A percentile compares a stretch with the other conserved stretches of the same genome.
These are phyloP conservation scores for Xiphorhynchus erythropygius DNA, from an alignment of 2,797 vertebrate species.

Conservation along the genomic window DNA sequence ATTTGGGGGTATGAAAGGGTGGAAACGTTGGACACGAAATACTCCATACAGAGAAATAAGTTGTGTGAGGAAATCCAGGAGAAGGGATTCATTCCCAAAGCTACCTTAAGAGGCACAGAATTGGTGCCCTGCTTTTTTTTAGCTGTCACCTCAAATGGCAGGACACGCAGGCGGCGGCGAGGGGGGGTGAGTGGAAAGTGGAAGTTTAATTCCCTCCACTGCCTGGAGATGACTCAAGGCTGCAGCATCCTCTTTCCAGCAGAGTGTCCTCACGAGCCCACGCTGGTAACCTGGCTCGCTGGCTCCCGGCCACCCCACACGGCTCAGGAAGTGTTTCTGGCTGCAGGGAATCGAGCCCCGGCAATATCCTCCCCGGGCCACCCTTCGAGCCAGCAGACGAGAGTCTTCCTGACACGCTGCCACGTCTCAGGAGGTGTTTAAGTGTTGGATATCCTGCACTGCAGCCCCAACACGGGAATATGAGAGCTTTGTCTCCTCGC, in stretches of 20 bases:
- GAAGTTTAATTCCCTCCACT: background rate
- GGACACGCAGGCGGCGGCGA: background rate
- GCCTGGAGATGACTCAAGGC: background rate
- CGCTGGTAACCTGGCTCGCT: background rate
- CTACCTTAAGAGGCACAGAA: background rate
- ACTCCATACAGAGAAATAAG: background rate
- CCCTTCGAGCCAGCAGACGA: background rate
- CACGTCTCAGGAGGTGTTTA: background rate
- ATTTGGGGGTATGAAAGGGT: background rate
- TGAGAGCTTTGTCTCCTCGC: background rate
- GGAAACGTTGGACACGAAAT: background rate
- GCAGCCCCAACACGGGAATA: background rate
- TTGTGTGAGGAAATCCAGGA: background rate
- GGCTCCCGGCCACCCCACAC: background rate
- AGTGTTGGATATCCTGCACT: background rate
- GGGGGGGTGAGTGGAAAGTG: background rate
- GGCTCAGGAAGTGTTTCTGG: rapidly evolving
- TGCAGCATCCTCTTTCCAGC: conserved; percentile 24
- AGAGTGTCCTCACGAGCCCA: background rate
- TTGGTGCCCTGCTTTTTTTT: background rate
- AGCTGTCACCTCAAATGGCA: background rate
- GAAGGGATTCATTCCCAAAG: background rate
- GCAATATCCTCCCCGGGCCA: background rate
- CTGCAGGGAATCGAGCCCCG: rapidly evolving
- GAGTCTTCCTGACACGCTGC: background rate